Evolutionary conservation across 2,797 vertebrate genomes (phyloP).

Genomic region (Momotus momota): DNA sequence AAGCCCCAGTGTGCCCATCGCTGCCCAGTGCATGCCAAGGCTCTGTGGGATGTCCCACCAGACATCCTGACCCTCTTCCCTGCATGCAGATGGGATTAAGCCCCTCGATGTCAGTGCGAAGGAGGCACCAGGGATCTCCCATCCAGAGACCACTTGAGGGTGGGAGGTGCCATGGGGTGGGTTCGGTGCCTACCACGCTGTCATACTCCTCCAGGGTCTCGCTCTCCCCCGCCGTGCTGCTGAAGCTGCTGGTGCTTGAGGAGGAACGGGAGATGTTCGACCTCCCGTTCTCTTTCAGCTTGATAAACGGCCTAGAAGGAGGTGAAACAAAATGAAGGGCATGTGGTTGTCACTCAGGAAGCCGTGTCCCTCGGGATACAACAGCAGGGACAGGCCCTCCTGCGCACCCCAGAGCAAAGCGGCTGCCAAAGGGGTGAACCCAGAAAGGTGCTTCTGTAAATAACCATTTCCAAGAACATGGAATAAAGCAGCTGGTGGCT

Average conservation of each 20-base stretch:
- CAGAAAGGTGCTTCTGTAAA: rapidly evolving
- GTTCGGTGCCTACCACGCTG: constrained; percentile 75
- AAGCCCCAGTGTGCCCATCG: rapidly evolving
- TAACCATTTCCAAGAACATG: rapidly evolving
- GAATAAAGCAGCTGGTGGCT: not conserved
- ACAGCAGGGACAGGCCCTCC: not conserved
- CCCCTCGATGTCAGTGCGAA: rapidly evolving
- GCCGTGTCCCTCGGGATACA: rapidly evolving
- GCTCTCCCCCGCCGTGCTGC: constrained; percentile 93
- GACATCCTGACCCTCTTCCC: not conserved
- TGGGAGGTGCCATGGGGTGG: rapidly evolving
- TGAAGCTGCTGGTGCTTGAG: constrained; percentile 98
- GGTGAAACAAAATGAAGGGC: not conserved
- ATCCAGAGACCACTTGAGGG: not conserved
- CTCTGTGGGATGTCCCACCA: rapidly evolving
- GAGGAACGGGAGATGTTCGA: constrained; percentile 95
- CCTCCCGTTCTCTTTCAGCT: constrained; percentile 90
- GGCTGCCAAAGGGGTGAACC: rapidly evolving
- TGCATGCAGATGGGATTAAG: rapidly evolving
- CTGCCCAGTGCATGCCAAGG: not conserved
- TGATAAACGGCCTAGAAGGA: constrained; percentile 85
- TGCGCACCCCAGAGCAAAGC: not conserved
- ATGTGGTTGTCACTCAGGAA: not conserved
- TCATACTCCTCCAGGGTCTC: constrained; percentile 93
- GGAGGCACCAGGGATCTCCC: not conserved